phyloP scores from a whole-genome alignment of 2,888 invertebrate species.

The Tetranychus piercei region DNA sequence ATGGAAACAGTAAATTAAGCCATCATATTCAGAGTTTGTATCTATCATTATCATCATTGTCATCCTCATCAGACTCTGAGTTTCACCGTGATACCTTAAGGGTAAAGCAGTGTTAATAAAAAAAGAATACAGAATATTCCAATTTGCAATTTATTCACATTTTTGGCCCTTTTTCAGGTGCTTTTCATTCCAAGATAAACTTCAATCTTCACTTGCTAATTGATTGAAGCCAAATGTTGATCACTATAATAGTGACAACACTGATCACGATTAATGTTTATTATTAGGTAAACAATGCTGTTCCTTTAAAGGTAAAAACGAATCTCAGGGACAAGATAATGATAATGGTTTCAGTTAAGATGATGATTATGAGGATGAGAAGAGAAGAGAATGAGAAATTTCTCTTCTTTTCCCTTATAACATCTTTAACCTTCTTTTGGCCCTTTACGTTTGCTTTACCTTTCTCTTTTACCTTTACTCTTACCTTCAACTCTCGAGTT shows the following conservation, averaged over 20 bases:
- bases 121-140: too few species aligned
- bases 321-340: too few species aligned
- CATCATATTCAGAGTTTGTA: background rate
- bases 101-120: background rate
- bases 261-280: too few species aligned
- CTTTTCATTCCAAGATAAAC: too few species aligned
- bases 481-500: background rate
- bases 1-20: background rate
- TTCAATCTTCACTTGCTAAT: too few species aligned
- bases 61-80: background rate
- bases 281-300: too few species aligned
- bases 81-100: background rate
- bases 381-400: background rate
- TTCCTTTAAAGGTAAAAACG: too few species aligned
- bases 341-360: background rate
- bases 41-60: background rate
- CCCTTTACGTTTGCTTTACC: background rate
- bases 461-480: background rate
- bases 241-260: too few species aligned
- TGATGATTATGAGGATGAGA: background rate
- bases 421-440: background rate
- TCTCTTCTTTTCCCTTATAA: background rate
- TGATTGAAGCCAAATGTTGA: too few species aligned
- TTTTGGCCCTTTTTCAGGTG: too few species aligned
- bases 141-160: too few species aligned